phyloP scores from a whole-genome alignment of 1,140 invertebrate species.

The Nephila pilipes region DNA sequence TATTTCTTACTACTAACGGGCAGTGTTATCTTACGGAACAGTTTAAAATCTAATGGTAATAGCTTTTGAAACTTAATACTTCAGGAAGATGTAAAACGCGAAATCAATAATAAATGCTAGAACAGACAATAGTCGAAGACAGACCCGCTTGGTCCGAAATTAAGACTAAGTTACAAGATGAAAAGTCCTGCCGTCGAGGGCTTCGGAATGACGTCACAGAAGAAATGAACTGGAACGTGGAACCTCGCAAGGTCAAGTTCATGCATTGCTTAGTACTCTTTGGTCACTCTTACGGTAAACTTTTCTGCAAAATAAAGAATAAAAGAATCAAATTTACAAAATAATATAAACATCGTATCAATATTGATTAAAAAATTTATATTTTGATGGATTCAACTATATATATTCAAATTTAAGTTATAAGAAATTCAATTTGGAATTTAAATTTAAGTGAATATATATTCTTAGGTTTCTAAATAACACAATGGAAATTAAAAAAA shows the following conservation, averaged over 20 bases:
- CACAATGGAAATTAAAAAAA: too few relatives aligned
- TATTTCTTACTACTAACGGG: background rate
- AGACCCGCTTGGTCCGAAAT: slow-evolving; percentile 72
- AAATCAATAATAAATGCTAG: slow-evolving; percentile 22
- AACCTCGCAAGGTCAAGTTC: slow-evolving; percentile 21
- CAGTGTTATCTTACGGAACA: background rate
- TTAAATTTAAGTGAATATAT: too few relatives aligned
- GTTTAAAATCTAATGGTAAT: too few relatives aligned
- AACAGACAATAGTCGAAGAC: slow-evolving; percentile 51
- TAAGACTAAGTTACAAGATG: slow-evolving; percentile 42
- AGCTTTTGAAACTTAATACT: slow-evolving; percentile 42
- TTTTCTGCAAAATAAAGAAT: slow-evolving; percentile 33
- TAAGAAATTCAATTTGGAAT: too few relatives aligned
- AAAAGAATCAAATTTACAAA: too few relatives aligned
- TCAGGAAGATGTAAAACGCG: slow-evolving; percentile 26
- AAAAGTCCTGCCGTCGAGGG: slow-evolving; percentile 74
- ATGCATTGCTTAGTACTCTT: background rate
- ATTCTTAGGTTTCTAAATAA: too few relatives aligned
- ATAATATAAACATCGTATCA: too few relatives aligned
- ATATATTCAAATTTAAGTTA: too few relatives aligned
- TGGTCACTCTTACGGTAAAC: background rate
- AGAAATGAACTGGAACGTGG: slow-evolving; percentile 50
- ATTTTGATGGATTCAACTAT: too few relatives aligned
- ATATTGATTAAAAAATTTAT: too few relatives aligned
- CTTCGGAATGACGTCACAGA: slow-evolving; percentile 67